A percentile compares a stretch with the other conserved stretches of the same genome.
These are phyloP conservation scores for Orchestia grillus DNA, from an alignment of 1,140 invertebrate genomes.

Conservation along the genomic window DNA sequence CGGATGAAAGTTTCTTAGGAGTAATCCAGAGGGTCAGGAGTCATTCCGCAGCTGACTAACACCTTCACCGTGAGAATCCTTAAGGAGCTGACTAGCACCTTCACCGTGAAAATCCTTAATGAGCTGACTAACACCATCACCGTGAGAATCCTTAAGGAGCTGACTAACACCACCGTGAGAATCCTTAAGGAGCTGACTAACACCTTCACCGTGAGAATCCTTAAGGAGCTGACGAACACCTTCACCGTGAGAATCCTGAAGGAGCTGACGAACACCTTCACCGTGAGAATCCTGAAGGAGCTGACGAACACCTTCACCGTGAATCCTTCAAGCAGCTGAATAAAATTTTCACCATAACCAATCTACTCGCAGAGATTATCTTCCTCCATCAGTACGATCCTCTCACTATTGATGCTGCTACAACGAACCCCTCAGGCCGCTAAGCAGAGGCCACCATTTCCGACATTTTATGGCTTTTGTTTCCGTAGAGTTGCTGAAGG, in stretches of 20 bases:
- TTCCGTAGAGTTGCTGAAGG: constrained; percentile 41
- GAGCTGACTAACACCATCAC: background rate
- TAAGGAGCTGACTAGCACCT: background rate
- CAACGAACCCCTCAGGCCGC: background rate
- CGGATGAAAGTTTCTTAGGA: background rate
- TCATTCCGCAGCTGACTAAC: background rate
- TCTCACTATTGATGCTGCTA: background rate
- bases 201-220: background rate
- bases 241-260: background rate
- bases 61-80: background rate
- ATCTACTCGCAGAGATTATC: background rate
- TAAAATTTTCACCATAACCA: background rate
- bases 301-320: background rate
- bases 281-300: background rate
- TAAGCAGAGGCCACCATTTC: background rate
- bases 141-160: background rate
- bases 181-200: background rate
- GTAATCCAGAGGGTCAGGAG: background rate
- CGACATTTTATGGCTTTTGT: constrained; percentile 11
- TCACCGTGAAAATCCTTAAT: background rate
- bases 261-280: background rate
- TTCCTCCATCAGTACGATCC: background rate
- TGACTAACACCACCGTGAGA: background rate
- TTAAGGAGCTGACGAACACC: background rate
- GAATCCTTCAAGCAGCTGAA: background rate